These are phyloP conservation scores for Sycobia sp. DNA, from an alignment of 1,140 invertebrate genomes.

Conservation along the genomic window DNA sequence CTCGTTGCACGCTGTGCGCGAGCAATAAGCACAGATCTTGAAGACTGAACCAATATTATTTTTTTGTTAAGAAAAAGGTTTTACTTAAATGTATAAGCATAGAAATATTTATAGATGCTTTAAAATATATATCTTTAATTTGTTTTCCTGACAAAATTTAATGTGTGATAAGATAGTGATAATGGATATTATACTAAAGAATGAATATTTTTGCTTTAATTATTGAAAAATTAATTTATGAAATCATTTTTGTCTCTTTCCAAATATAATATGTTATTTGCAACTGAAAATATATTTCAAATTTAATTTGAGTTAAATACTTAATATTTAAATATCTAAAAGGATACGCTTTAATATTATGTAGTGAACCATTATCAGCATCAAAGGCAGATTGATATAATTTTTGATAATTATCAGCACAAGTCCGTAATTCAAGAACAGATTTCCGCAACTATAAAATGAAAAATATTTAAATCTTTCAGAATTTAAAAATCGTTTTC, in stretches of 20 bases:
- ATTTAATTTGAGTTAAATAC: background rate
- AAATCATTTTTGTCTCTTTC: too few relatives aligned
- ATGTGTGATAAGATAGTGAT: too few relatives aligned
- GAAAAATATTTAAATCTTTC: slow-evolving; percentile 16
- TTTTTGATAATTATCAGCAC: slow-evolving; percentile 79
- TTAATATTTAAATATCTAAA: slow-evolving; percentile 33
- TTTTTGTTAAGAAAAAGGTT: slow-evolving; percentile 37
- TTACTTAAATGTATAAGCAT: slow-evolving; percentile 10
- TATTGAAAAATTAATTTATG: too few relatives aligned
- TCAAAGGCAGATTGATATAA: slow-evolving; percentile 92
- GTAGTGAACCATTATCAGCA: slow-evolving; percentile 84
- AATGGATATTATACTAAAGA: too few relatives aligned
- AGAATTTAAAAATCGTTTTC: too few relatives aligned
- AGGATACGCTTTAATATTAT: slow-evolving; percentile 76
- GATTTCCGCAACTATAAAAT: slow-evolving; percentile 72
- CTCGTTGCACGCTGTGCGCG: slow-evolving; percentile 76
- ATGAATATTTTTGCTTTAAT: too few relatives aligned
- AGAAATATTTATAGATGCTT: too few relatives aligned
- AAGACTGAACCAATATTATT: slow-evolving; percentile 58
- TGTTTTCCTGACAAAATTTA: background rate
- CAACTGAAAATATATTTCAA: too few relatives aligned
- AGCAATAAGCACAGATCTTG: slow-evolving; percentile 79
- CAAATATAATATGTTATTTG: too few relatives aligned
- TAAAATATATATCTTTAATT: too few relatives aligned
- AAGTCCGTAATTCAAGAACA: slow-evolving; percentile 73